Conservation (phyloP, 2,888 invertebrate genomes). For the Aspidiotus destructor region DNA sequence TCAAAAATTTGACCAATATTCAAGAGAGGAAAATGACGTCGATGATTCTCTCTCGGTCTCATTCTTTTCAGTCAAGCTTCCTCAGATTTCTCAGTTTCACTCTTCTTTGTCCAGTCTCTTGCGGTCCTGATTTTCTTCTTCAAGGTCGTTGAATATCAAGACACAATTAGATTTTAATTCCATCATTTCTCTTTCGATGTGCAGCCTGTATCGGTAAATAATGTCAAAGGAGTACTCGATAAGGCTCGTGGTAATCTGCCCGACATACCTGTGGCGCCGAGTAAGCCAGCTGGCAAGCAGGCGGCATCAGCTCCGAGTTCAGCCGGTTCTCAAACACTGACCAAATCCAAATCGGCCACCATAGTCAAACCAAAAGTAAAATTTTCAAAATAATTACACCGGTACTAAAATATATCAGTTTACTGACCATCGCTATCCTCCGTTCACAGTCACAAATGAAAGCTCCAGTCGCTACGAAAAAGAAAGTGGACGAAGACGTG, state of each 20-base stretch:
- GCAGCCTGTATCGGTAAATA: conserved; percentile 34
- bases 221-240: conserved; percentile 37
- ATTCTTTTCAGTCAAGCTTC: no score
- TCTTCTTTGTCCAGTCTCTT: no score
- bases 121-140: no score
- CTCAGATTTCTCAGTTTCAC: no score
- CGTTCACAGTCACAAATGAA: conserved; percentile 11
- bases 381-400: neutral
- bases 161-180: neutral
- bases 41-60: no score
- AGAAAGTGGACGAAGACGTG: conserved; percentile 70
- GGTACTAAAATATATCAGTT: no score
- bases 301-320: conserved; percentile 28
- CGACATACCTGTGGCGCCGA: conserved; percentile 35
- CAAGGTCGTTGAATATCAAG: no score
- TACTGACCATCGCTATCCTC: neutral
- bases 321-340: conserved; percentile 17
- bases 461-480: conserved; percentile 45
- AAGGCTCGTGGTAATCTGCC: conserved; percentile 38
- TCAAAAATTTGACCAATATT: no score
- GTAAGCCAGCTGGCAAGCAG: neutral
- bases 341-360: conserved; percentile 30
- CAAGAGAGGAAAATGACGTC: no score
- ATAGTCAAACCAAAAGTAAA: conserved; percentile 25
- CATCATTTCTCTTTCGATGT: conserved; percentile 23